These are phyloP conservation scores for Heliothis virescens DNA, from an alignment of 1,140 invertebrate genomes.

Conservation along the genomic window DNA sequence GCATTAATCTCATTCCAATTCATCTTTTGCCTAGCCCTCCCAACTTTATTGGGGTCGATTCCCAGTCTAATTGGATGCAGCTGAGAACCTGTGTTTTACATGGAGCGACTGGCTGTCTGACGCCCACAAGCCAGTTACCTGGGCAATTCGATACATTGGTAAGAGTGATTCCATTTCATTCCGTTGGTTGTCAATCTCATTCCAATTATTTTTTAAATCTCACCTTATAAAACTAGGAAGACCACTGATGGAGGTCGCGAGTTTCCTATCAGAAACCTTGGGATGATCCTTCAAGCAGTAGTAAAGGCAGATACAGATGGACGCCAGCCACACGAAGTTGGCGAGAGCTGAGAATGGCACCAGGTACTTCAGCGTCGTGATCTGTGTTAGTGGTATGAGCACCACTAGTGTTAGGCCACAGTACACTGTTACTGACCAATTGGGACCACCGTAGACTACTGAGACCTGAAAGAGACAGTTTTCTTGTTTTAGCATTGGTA, in stretches of 20 bases:
- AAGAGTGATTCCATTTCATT: no score
- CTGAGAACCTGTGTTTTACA: no score
- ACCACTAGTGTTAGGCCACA: conserved; percentile 88
- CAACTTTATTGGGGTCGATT: no score
- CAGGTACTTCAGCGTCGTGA: conserved; percentile 90
- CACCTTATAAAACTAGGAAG: conserved; percentile 89
- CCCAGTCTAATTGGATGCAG: no score
- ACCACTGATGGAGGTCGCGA: conserved; percentile 84
- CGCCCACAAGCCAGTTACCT: no score
- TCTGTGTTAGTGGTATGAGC: conserved; percentile 88
- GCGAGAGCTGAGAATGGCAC: conserved; percentile 92
- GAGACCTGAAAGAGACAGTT: conserved; percentile 80
- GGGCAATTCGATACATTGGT: no score
- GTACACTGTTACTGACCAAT: conserved; percentile 83
- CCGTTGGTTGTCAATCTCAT: no score
- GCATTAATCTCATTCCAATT: no score
- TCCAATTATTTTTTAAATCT: no score
- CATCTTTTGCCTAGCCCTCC: no score
- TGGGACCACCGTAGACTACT: conserved; percentile 76
- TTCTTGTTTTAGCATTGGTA: background rate
- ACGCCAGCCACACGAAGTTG: conserved; percentile 90
- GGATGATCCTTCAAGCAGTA: conserved; percentile 89
- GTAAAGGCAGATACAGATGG: conserved; percentile 91
- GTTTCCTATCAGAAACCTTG: conserved; percentile 81
- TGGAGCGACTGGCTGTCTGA: no score